phyloP scores from a whole-genome alignment of 2,888 invertebrate species.

The Hirtodrosophila duncani region DNA sequence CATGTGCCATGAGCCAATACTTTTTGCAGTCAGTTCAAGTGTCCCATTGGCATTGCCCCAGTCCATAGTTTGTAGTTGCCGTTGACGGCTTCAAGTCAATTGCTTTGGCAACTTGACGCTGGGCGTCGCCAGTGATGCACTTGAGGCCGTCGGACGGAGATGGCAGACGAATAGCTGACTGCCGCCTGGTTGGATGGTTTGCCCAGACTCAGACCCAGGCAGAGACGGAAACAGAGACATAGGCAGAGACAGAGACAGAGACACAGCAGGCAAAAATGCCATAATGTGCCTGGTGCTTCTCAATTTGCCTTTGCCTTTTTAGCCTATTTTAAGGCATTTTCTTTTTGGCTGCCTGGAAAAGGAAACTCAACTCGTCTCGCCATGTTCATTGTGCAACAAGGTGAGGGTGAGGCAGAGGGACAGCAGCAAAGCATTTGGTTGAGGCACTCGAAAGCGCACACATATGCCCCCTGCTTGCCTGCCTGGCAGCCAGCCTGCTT shows the following conservation, averaged over 20 bases:
- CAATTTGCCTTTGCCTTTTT: too few species aligned
- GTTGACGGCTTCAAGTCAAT: conserved; percentile 31
- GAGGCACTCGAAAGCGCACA: too few species aligned
- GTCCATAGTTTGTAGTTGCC: too few species aligned
- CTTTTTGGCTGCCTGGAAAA: conserved; percentile 43
- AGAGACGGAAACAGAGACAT: background rate
- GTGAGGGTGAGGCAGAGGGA: background rate
- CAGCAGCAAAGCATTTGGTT: too few species aligned
- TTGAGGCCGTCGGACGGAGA: conserved; percentile 28
- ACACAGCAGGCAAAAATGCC: background rate
- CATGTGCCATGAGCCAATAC: too few species aligned
- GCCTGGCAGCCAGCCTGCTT: conserved; percentile 49
- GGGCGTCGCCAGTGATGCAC: conserved; percentile 42
- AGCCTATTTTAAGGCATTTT: conserved; percentile 57
- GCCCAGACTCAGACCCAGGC: background rate
- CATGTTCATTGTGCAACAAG: conserved; percentile 18
- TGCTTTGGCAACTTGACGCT: conserved; percentile 24
- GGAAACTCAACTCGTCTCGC: conserved; percentile 41
- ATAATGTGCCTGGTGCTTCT: too few species aligned
- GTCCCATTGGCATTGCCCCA: too few species aligned
- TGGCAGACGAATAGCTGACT: conserved; percentile 12
- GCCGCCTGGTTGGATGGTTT: background rate
- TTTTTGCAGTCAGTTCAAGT: too few species aligned
- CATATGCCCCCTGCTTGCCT: conserved; percentile 9
- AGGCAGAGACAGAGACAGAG: too few species aligned